Base-by-base conservation (phyloP, 2,113 vertebrate species). In the Kryptolebias marmoratus region DNA sequence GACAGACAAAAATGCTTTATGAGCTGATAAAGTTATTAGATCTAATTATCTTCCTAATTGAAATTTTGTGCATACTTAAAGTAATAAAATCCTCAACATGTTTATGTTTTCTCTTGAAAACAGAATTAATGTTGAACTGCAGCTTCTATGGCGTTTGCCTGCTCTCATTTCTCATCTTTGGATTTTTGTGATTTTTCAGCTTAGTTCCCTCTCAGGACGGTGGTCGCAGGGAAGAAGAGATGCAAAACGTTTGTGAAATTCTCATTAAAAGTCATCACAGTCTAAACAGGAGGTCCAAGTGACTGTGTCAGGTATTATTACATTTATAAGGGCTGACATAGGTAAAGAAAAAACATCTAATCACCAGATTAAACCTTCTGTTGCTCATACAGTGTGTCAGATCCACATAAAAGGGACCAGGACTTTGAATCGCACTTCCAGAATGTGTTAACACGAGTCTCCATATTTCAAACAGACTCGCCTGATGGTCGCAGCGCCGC, bases 401-500 rank as follows among this genome's bases (percentile, higher is more conserved):
- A 83, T 78, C 22, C 70, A 75, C 68, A 42, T 15, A 12, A 71
- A 68, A 1, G 22, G 63, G 42, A 48, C 3, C 13, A 2, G 48
- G 11, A 22, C 18, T 55, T 77, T 76, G 31, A 82, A 70, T 82
- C 0, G 53, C 27, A 16, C 53, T 27, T 77, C 55, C 69, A 53
- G 58, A 85, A 58, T 32, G 55, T 44, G 55, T 69, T 47, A 68
- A 58, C 64, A 50, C 45, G 63, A 53, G 66, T 55, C 12, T 30
- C 76, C 69, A 76, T 72, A 80, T 73, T 87, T 84, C 64, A 75
- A 68, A 83, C 50, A 1, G 61, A 63, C 71, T 77, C 15, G 15
- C 68, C 60, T 67, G 64, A 70, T 36, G 53, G 73, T 71, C 78
- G 65, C 68, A 61, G 49, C 32, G 1, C 52, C 52, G 55, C n/a